phyloP scores from a whole-genome alignment of 2,888 invertebrate species.

The Trichopoda pennipes region DNA sequence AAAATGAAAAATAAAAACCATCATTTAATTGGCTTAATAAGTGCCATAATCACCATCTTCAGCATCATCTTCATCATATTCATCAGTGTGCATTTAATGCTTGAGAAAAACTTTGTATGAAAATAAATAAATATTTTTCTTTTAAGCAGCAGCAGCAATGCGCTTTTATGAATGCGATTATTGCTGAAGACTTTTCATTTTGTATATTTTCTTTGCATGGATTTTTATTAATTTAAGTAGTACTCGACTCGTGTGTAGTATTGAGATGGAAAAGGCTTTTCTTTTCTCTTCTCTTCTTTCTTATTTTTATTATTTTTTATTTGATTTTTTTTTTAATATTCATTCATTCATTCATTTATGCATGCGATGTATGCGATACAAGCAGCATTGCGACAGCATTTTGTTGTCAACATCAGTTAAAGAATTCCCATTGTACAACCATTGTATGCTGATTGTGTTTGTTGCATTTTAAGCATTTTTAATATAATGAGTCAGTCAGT shows the following conservation, averaged over 20 bases:
- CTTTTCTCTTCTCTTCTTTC: background rate
- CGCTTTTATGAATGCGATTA: background rate
- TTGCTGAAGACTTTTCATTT: slow-evolving; percentile 35
- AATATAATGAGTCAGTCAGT: slow-evolving; percentile 1
- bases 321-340: too few relatives aligned
- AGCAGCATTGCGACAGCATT: slow-evolving; percentile 5
- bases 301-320: too few relatives aligned
- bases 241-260: slow-evolving; percentile 8
- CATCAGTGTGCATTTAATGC: slow-evolving; percentile 33
- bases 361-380: too few relatives aligned
- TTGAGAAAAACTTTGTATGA: too few relatives aligned
- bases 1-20: slow-evolving; percentile 18
- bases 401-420: slow-evolving; percentile 38
- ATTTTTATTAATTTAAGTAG: slow-evolving; percentile 47
- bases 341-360: slow-evolving; percentile 16
- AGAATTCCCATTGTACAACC: slow-evolving; percentile 4
- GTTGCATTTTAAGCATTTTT: background rate
- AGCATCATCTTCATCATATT: slow-evolving; percentile 4
- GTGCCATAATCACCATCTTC: slow-evolving; percentile 40
- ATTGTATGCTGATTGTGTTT: background rate
- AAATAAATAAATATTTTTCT: slow-evolving; percentile 31
- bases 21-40: slow-evolving; percentile 66
- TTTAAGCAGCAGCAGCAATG: background rate
- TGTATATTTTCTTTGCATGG: slow-evolving; percentile 26
- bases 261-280: background rate